A percentile compares a stretch with the other conserved stretches of the same genome.
These are phyloP conservation scores for Mesocentrotus franciscanus DNA, from an alignment of 53 echinoderm and acorn worm genomes.

Conservation along the genomic window DNA sequence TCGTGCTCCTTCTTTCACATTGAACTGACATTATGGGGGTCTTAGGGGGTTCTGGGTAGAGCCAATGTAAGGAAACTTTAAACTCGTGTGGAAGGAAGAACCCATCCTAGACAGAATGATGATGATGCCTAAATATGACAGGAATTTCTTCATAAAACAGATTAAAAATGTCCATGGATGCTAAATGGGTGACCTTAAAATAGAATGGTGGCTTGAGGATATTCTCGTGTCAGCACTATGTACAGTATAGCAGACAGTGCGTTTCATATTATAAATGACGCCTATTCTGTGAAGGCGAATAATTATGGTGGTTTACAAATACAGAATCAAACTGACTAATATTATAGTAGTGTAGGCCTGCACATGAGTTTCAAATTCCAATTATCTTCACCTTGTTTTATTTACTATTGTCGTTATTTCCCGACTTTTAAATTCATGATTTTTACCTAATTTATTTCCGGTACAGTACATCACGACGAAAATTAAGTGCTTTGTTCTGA, in stretches of 20 bases:
- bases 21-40: not conserved
- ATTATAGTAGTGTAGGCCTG: not conserved
- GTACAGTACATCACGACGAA: not conserved
- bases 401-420: not conserved
- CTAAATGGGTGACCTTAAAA: not conserved
- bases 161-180: slow-evolving; percentile 7
- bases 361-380: not conserved
- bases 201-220: not conserved
- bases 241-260: not conserved
- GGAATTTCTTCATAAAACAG: slow-evolving; percentile 36
- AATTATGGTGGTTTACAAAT: not conserved
- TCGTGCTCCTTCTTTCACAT: not conserved
- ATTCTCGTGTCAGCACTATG: not conserved
- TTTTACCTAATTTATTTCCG: not conserved
- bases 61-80: not conserved
- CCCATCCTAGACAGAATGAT: not conserved
- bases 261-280: not conserved
- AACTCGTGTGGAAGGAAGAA: slow-evolving; percentile 31
- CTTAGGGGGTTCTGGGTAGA: not conserved
- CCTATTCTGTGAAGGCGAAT: not conserved
- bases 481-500: too few relatives aligned
- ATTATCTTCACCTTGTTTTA: not conserved
- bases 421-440: not conserved
- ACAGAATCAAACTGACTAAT: not conserved
- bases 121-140: slow-evolving; percentile 40